Conservation (phyloP, 2,797 vertebrate species). For the Poeciliopsis paucimaculata region DNA sequence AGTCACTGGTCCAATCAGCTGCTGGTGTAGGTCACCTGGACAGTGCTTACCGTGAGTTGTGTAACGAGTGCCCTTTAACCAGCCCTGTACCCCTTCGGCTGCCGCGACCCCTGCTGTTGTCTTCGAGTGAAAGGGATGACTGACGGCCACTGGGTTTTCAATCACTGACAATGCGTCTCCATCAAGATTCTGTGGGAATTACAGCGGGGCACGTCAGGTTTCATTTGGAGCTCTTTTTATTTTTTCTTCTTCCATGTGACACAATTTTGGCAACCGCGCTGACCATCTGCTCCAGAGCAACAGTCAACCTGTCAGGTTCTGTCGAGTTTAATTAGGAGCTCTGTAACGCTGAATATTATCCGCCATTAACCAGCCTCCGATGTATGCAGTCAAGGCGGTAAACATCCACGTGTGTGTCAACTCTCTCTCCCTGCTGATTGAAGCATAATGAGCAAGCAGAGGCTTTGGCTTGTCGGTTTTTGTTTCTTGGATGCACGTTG, state of each 20-base stretch:
- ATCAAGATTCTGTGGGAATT: slow-evolving; percentile 74
- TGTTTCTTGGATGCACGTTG: background rate
- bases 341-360: slow-evolving; percentile 18
- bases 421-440: slow-evolving; percentile 6
- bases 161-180: slow-evolving; percentile 75
- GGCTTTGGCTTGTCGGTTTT: slow-evolving; percentile 1
- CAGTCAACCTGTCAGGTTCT: slow-evolving; percentile 25
- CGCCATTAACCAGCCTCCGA: slow-evolving; percentile 20
- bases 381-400: slow-evolving; percentile 23
- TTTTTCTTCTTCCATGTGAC: background rate
- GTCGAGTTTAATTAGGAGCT: slow-evolving; percentile 51
- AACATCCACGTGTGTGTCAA: slow-evolving; percentile 9
- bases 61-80: slow-evolving; percentile 69
- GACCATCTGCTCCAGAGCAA: slow-evolving; percentile 35
- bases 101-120: slow-evolving; percentile 51
- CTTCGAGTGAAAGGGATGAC: slow-evolving; percentile 59
- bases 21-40: background rate
- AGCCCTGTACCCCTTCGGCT: slow-evolving; percentile 61
- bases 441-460: slow-evolving; percentile 23
- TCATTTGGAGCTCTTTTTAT: slow-evolving; percentile 9
- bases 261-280: slow-evolving; percentile 12
- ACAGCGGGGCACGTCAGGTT: slow-evolving; percentile 30
- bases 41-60: slow-evolving; percentile 66
- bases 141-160: slow-evolving; percentile 73
- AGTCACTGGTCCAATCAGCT: slow-evolving; percentile 9